Evolutionary conservation across 2,113 vertebrate genomes (phyloP).

Genomic region (Poeciliopsis turrubarensis): DNA sequence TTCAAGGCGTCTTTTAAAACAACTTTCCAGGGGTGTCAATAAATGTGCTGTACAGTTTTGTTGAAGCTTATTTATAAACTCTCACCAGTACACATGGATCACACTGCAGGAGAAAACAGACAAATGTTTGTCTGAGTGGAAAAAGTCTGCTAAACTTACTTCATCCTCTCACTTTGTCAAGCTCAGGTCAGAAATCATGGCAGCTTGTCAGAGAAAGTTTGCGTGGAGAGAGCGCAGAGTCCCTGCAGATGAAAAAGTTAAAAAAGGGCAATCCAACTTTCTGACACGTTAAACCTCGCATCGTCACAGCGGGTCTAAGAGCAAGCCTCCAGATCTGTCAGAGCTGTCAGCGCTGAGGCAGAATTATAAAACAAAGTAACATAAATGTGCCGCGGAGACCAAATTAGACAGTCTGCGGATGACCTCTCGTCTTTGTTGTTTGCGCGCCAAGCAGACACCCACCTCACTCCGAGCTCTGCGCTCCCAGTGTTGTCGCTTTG

Average conservation of each 20-base stretch:
- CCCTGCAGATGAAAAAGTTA: conserved; percentile 34
- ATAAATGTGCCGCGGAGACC: conserved; percentile 43
- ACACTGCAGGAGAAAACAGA: conserved; percentile 32
- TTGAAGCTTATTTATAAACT: neutral
- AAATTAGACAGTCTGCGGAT: conserved; percentile 44
- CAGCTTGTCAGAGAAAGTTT: conserved; percentile 56
- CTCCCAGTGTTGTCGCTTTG: conserved; percentile 40
- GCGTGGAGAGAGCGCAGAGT: conserved; percentile 30
- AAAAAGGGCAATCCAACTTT: conserved; percentile 36
- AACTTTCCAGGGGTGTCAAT: neutral
- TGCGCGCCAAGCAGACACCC: conserved; percentile 21
- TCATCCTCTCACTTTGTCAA: conserved; percentile 42
- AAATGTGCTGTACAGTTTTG: neutral
- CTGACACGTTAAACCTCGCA: conserved; percentile 51
- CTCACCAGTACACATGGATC: neutral
- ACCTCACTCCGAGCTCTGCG: neutral
- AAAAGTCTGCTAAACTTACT: conserved; percentile 39
- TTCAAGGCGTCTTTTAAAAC: neutral
- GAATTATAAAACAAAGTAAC: conserved; percentile 54
- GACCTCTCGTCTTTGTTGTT: conserved; percentile 54
- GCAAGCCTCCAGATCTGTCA: conserved; percentile 49
- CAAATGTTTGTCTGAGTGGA: conserved; percentile 18
- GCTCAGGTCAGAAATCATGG: conserved; percentile 54
- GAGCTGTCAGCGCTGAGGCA: conserved; percentile 27
- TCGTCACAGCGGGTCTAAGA: conserved; percentile 21